Conservation (phyloP, 2,888 invertebrate species). For the Pollenia amentaria region DNA sequence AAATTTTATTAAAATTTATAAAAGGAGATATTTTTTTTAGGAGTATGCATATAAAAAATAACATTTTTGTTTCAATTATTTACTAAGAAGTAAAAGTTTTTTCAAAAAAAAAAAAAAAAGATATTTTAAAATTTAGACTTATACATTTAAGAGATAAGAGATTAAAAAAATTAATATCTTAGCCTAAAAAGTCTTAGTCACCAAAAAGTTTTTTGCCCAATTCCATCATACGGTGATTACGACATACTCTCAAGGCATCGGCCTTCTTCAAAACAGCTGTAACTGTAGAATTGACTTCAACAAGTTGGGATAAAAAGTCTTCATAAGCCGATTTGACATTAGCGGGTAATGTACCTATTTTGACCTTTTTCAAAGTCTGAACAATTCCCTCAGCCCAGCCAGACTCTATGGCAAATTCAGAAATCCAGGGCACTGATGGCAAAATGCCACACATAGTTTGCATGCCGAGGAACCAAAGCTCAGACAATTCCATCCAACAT, state of each 20-base stretch:
- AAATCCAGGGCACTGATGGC: conserved; percentile 93
- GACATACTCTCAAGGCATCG: conserved; percentile 92
- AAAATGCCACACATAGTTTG: conserved; percentile 94
- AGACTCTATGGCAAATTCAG: conserved; percentile 95
- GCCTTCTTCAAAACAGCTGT: conserved; percentile 91
- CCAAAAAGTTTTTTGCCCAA: conserved; percentile 94
- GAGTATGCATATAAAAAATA: conserved; percentile 31
- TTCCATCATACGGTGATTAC: conserved; percentile 95
- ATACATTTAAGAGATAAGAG: background rate
- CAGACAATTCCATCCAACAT: conserved; percentile 95
- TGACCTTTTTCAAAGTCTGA: conserved; percentile 92
- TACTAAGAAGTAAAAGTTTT: background rate
- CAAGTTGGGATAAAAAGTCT: conserved; percentile 93
- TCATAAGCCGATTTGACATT: conserved; percentile 96
- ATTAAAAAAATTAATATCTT: background rate
- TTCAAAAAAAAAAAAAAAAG: conserved; percentile 24
- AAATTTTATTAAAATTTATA: conserved; percentile 39
- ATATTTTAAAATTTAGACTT: background rate
- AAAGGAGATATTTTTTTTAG: background rate
- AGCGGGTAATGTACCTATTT: conserved; percentile 91
- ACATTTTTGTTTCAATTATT: conserved; percentile 33
- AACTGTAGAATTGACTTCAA: conserved; percentile 91
- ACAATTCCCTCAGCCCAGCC: conserved; percentile 97
- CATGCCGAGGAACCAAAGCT: conserved; percentile 97
- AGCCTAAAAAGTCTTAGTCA: conserved; percentile 86